Evolutionary conservation across 1,140 invertebrate genomes (phyloP).

Genomic region (Cataglyphis hispanica): DNA sequence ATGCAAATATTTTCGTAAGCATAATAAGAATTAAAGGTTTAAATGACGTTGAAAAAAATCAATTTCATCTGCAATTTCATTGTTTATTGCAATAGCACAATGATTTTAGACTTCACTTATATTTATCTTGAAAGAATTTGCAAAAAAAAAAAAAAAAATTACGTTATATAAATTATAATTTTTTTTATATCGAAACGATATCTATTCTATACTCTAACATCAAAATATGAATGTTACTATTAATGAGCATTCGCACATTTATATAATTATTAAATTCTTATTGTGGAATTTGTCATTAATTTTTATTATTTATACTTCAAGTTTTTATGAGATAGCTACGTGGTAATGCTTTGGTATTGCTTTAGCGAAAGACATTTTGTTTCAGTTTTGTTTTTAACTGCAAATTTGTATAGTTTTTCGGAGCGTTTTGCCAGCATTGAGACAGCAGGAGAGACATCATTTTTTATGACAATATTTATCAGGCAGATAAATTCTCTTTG

Average conservation of each 20-base stretch:
- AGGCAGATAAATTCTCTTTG: background rate
- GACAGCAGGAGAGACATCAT: background rate
- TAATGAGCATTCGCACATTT: background rate
- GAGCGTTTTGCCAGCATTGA: background rate
- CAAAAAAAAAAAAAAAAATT: background rate
- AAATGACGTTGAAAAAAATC: background rate
- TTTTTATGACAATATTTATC: constrained; percentile 25
- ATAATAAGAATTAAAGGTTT: background rate
- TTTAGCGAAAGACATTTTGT: background rate
- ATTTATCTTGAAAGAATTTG: background rate
- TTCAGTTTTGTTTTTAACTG: background rate
- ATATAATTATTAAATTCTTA: background rate
- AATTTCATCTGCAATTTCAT: background rate
- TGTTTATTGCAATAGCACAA: background rate
- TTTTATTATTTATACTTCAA: background rate
- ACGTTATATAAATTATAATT: background rate
- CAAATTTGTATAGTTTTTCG: background rate
- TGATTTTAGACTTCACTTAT: background rate
- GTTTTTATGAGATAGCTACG: background rate
- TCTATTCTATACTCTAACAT: background rate
- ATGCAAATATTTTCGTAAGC: background rate
- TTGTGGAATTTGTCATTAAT: background rate
- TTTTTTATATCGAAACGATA: background rate
- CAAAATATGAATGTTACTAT: background rate
- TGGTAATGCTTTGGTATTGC: background rate